phyloP scores from a whole-genome alignment of 2,113 vertebrate species.

The Paraplagusia blochii region DNA sequence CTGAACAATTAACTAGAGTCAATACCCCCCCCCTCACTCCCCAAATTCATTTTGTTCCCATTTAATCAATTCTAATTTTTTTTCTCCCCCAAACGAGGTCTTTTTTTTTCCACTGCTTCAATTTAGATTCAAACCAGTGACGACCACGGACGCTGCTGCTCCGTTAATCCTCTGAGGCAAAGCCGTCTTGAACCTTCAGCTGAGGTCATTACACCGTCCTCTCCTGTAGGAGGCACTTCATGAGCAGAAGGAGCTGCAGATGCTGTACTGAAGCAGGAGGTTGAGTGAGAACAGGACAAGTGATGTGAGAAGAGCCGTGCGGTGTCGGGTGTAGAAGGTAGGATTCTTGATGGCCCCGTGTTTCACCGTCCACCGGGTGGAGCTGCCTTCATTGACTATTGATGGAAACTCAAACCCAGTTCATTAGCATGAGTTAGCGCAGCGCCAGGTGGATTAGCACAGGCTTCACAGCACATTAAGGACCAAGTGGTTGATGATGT shows the following conservation, averaged over 20 bases:
- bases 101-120: slow-evolving; percentile 18
- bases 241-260: slow-evolving; percentile 1
- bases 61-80: slow-evolving; percentile 53
- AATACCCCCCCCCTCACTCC: slow-evolving; percentile 20
- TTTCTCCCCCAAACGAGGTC: slow-evolving; percentile 21
- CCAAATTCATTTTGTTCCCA: slow-evolving; percentile 23
- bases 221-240: slow-evolving; percentile 35
- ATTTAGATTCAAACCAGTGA: slow-evolving; percentile 60
- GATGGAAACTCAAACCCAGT: slow-evolving; percentile 10
- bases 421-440: slow-evolving; percentile 51
- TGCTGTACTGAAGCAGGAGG: slow-evolving; percentile 14
- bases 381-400: slow-evolving; percentile 34
- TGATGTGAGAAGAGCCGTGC: slow-evolving; percentile 4
- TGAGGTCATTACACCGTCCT: slow-evolving; percentile 44
- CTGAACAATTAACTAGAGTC: slow-evolving; percentile 70
- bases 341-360: background rate
- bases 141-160: slow-evolving; percentile 32
- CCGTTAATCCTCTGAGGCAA: slow-evolving; percentile 38
- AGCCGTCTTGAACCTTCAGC: slow-evolving; percentile 43
- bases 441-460: slow-evolving; percentile 28
- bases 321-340: slow-evolving; percentile 2
- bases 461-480: slow-evolving; percentile 10
- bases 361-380: slow-evolving; percentile 44
- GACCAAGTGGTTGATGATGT: slow-evolving; percentile 22
- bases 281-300: slow-evolving; percentile 3